Evolutionary conservation across 2,113 vertebrate genomes (phyloP), one percentile per base, ranked within the genome.

Genomic region (Pungitius pungitius): DNA sequence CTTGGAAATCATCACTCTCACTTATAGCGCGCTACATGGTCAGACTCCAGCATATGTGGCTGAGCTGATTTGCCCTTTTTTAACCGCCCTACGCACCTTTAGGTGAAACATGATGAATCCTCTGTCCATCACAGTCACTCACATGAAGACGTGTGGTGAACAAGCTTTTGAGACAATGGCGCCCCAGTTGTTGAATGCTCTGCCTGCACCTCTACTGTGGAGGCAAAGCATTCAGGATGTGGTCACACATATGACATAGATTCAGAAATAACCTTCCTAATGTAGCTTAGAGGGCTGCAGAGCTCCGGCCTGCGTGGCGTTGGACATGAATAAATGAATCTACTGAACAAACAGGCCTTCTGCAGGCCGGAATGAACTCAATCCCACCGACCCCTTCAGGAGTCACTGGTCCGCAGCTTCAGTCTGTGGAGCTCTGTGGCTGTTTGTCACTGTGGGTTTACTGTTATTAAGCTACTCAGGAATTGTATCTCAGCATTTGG

Each of bases 401-500:
- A 20, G 39, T 13, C n/a, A 12, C 49, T 26, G 0, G 30, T 24
- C 20, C 35, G 30, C 37, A 74, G 40, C 39, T 58, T 20, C 26
- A 47, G n/a, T 26, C 24, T 18, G 13, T 24, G 33, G 14, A 57
- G 40, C 27, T 52, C 47, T 39, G 45, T 13, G 37, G 30, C 10
- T 43, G 13, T 67, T n/a, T 67, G 30, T 51, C 30, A 18, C 15
- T 40, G 43, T 60, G 63, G 54, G 54, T 58, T 65, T 75, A 52
- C 62, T 75, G 73, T 54, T 35, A 35, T 67, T 17, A 39, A 52
- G 42, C 12, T 22, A 13, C 4, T 15, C 13, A 2, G 49, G 11
- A 14, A 54, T 54, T 37, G 51, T 35, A 24, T 27, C 10, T 6
- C 42, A 40, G n/a, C 1, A 26, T 17, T 11, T 7, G 8, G 30